phyloP scores from a whole-genome alignment of 1,140 invertebrate species.

The fruit fly (Drosophila melanogaster) region DNA sequence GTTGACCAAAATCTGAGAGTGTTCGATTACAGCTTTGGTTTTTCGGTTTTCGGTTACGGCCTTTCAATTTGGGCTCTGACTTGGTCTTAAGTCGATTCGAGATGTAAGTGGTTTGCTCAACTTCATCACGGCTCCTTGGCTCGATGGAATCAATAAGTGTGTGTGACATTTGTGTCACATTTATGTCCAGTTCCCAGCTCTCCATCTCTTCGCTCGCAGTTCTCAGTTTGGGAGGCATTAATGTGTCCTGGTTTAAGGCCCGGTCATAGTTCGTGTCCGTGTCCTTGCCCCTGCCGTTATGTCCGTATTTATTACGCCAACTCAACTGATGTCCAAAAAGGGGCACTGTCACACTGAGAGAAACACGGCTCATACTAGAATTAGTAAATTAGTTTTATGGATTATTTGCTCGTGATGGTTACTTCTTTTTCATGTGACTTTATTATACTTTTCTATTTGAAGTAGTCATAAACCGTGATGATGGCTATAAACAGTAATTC shows the following conservation, averaged over 20 bases:
- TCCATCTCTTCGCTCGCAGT: no score
- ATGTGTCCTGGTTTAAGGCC: slow-evolving; percentile 66
- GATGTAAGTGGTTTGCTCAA: slow-evolving; percentile 56
- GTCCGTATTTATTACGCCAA: slow-evolving; percentile 69
- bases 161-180: slow-evolving; percentile 78
- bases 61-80: slow-evolving; percentile 45
- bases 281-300: slow-evolving; percentile 35
- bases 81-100: slow-evolving; percentile 44
- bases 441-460: not conserved
- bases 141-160: slow-evolving; percentile 65
- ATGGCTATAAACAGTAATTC: not conserved
- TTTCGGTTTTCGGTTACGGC: slow-evolving; percentile 48
- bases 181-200: slow-evolving; percentile 51
- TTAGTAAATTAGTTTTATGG: no score
- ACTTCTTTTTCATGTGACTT: no score
- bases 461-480: not conserved
- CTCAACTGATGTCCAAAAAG: slow-evolving; percentile 37
- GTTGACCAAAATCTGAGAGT: not conserved
- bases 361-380: not conserved
- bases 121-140: slow-evolving; percentile 3
- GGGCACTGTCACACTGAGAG: not conserved
- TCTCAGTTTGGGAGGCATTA: slow-evolving; percentile 61
- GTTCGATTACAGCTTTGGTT: slow-evolving; percentile 54
- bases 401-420: no score
- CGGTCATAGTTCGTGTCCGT: slow-evolving; percentile 44